Percentiles rank a stretch among this genome's conserved stretches.
Conservation (phyloP, 1,140 invertebrate genomes). For the Drosophila micromelanica region DNA sequence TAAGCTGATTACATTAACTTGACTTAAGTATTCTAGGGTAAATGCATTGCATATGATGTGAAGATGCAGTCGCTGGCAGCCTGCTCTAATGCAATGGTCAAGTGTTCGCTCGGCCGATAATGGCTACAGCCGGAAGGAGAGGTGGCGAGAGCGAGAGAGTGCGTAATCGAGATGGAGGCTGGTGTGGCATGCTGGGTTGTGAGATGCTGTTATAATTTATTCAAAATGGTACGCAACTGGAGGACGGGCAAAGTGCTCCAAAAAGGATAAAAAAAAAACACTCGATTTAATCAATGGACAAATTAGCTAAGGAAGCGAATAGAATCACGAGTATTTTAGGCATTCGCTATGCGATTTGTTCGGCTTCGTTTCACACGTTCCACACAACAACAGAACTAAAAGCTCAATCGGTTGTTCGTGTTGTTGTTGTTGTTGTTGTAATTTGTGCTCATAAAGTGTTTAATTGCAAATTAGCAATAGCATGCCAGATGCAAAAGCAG, state of each 20-base stretch:
- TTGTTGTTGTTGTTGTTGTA: conserved; percentile 58
- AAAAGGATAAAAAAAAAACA: too few species aligned
- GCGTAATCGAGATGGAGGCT: background rate
- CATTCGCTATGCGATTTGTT: conserved; percentile 18
- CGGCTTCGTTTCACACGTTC: conserved; percentile 15
- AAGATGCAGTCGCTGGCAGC: conserved; percentile 8
- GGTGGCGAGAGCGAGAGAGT: background rate
- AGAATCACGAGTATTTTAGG: background rate
- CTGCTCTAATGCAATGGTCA: background rate
- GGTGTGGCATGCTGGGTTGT: background rate
- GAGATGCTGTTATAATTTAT: conserved; percentile 6
- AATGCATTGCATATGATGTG: background rate
- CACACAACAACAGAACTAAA: background rate
- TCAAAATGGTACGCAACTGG: background rate
- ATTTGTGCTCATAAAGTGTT: conserved; percentile 81
- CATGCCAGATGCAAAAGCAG: conserved; percentile 38
- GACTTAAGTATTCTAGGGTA: too few species aligned
- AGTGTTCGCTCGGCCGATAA: background rate
- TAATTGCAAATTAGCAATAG: conserved; percentile 79
- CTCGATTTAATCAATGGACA: conserved; percentile 7
- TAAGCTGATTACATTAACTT: too few species aligned
- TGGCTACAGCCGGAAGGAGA: background rate
- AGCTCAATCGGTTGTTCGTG: conserved; percentile 23
- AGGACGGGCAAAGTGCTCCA: background rate
- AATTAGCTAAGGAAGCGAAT: background rate